These are phyloP conservation scores for Catharus minimus DNA, from an alignment of 2,113 vertebrate species.

Conservation along the genomic window DNA sequence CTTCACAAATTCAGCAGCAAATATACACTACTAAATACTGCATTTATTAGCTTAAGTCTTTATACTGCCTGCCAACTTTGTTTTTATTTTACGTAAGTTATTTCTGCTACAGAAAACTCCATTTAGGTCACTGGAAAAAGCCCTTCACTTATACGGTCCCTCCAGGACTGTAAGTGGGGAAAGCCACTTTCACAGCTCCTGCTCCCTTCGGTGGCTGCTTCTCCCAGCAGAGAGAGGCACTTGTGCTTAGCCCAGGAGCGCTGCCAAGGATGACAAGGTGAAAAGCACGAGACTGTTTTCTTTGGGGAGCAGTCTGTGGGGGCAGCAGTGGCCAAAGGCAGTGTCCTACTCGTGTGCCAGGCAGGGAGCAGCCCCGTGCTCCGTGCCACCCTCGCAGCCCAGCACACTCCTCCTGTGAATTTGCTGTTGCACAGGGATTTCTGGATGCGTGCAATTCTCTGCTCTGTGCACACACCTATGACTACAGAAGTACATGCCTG, in stretches of 20 bases:
- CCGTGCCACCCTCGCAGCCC: neutral
- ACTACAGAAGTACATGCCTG: fast-evolving
- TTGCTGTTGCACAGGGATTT: neutral
- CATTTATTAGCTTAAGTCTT: constrained; percentile 47
- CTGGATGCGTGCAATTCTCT: neutral
- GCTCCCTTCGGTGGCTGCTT: neutral
- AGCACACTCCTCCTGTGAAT: neutral
- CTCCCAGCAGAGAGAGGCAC: constrained; percentile 11
- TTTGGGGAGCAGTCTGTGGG: neutral
- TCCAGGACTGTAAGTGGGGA: constrained; percentile 17
- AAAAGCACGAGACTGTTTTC: neutral
- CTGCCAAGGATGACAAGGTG: neutral
- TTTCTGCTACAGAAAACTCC: constrained; percentile 46
- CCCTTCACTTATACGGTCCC: constrained; percentile 24
- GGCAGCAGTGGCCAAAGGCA: neutral
- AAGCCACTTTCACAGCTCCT: constrained; percentile 31
- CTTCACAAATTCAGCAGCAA: constrained; percentile 55
- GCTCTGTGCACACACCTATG: neutral
- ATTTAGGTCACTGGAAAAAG: constrained; percentile 32
- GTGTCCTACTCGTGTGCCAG: neutral
- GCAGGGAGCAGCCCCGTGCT: neutral
- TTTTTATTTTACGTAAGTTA: constrained; percentile 35
- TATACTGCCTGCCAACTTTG: constrained; percentile 21
- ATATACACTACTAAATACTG: constrained; percentile 30
- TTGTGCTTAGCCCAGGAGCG: neutral